A percentile compares a stretch with the other conserved stretches of the same genome.
Conservation (phyloP, 2,113 vertebrate genomes). For the Coracopsis vasa region DNA sequence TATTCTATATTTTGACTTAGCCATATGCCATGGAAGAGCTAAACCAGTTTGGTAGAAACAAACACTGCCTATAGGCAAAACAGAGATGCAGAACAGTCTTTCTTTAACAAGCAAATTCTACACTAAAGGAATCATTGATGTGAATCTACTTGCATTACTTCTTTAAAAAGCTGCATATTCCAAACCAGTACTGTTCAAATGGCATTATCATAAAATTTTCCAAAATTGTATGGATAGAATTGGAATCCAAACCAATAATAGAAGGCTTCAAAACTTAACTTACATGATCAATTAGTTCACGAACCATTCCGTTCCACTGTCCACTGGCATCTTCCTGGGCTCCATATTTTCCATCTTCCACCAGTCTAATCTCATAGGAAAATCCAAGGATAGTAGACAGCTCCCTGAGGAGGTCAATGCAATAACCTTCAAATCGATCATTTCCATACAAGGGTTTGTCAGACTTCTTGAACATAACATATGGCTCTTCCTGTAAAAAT, state of each 20-base stretch:
- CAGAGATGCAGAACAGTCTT: background rate
- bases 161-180: background rate
- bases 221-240: background rate
- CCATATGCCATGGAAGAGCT: background rate
- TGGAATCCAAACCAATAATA: background rate
- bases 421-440: conserved; percentile 96
- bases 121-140: background rate
- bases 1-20: background rate
- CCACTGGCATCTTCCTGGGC: conserved; percentile 93
- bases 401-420: conserved; percentile 94
- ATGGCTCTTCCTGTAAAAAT: conserved; percentile 90
- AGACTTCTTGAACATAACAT: conserved; percentile 98
- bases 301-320: conserved; percentile 98
- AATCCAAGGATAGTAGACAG: conserved; percentile 94
- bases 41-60: background rate
- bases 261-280: conserved; percentile 66
- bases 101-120: background rate
- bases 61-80: background rate
- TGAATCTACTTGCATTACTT: background rate
- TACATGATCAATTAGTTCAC: conserved; percentile 96
- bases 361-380: conserved; percentile 91
- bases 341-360: conserved; percentile 94
- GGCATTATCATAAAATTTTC: background rate
- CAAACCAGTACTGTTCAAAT: background rate
- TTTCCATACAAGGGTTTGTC: conserved; percentile 97